Base-by-base conservation (phyloP, 2,888 invertebrate genomes). In the Agonopterix subpropinquella region DNA sequence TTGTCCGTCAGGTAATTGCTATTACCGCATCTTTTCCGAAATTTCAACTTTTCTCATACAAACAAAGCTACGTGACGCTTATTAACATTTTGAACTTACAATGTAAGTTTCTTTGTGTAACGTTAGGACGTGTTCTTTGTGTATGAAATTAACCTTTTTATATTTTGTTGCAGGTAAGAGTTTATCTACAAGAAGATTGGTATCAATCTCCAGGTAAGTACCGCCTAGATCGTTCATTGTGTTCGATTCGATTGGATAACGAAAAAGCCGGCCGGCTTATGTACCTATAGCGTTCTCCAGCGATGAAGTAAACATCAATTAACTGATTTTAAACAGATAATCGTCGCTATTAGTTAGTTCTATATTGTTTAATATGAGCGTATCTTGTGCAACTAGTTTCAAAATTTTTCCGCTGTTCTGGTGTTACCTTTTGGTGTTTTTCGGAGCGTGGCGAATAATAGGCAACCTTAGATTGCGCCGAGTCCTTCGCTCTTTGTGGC, bases 401-500 rank as follows among this genome's bases (percentile, higher is more conserved):
- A 85, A 86, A 86, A 87, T 79, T 84, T 80, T 82, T 80, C 85
- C 84, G 81, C 81, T 71, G 77, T 74, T 79, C 76, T 78, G 78
- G 74, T 76, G 77, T 78, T 85, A 79, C 84, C 81, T 85, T 86
- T 87, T 79, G 77, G 72, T 87, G 86, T 55, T 87, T 86, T 88
- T 88, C 86, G 88, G 88, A 88, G 88, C 88, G 88, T 88, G 78
- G 84, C 88, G 83, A 73, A 77, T 82, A 83, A 85, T 83, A 83
- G 83, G 81, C 82, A 85, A 83, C 86, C 87, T 85, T 84, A 83
- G 78, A 80, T 81, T 80, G 80, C 28, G 28, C 83, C 73, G 11
- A 80, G 87, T 88, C 88, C 87, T 87, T 88, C 85, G 80, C 62
- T 65, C 64, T 48, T 67, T 68, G 75, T 71, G 72, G 73, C 73